Conservation (phyloP, 2,888 invertebrate genomes). For the Campoplex capitator region DNA sequence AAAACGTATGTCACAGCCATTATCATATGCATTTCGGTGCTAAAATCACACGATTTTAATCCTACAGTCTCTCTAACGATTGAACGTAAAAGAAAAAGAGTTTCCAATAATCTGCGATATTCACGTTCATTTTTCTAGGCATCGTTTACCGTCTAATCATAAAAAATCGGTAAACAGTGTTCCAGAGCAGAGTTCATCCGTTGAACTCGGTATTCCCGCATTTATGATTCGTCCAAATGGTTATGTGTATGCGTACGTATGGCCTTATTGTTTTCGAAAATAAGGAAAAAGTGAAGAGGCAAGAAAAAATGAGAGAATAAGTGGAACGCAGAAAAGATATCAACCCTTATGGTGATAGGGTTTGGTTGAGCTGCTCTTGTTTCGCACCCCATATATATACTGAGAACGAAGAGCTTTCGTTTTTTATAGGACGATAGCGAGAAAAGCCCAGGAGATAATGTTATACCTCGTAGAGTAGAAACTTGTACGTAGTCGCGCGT, state of each 20-base stretch:
- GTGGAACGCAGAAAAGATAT: conserved; percentile 8
- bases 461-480: conserved; percentile 55
- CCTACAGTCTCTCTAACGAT: background rate
- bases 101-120: background rate
- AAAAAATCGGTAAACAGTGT: background rate
- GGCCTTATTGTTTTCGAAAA: conserved; percentile 17
- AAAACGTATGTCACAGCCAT: background rate
- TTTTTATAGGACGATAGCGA: conserved; percentile 39
- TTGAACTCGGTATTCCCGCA: background rate
- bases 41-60: background rate
- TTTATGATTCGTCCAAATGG: background rate
- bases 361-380: conserved; percentile 20
- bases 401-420: background rate
- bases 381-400: conserved; percentile 3
- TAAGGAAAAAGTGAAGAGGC: background rate
- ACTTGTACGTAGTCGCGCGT: conserved; percentile 49
- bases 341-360: conserved; percentile 17
- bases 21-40: background rate
- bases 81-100: background rate
- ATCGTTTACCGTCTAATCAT: background rate
- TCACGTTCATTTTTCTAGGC: background rate
- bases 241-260: background rate
- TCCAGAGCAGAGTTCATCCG: background rate
- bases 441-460: conserved; percentile 53
- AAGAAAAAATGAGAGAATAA: background rate